These are phyloP conservation scores for Triplophysa siluroides DNA, from an alignment of 2,113 vertebrate genomes.

Conservation along the genomic window DNA sequence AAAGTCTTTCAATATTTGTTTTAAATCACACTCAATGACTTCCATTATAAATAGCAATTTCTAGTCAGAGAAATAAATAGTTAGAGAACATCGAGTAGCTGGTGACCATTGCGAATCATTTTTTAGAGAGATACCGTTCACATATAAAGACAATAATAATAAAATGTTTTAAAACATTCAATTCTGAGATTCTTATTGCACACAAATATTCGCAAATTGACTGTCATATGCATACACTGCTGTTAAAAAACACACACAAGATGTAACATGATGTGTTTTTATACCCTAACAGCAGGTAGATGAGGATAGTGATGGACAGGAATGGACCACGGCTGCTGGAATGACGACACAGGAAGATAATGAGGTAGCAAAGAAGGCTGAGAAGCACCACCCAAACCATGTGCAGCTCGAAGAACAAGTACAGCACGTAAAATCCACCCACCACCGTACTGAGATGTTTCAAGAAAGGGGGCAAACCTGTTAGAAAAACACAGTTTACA, in stretches of 20 bases:
- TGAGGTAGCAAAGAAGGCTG: slow-evolving; percentile 82
- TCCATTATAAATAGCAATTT: too few species aligned
- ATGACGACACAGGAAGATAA: slow-evolving; percentile 79
- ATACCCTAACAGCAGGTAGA: slow-evolving; percentile 87
- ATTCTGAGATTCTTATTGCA: not conserved
- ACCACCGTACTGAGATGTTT: slow-evolving; percentile 81
- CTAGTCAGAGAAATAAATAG: too few species aligned
- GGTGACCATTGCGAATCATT: too few species aligned
- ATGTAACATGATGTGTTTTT: not conserved
- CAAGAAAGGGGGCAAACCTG: slow-evolving; percentile 69
- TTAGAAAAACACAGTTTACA: not conserved
- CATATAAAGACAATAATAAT: too few species aligned
- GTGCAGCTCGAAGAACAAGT: slow-evolving; percentile 85
- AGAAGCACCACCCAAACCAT: slow-evolving; percentile 88
- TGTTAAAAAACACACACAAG: not conserved
- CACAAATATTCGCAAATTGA: not conserved
- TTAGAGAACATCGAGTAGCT: too few species aligned
- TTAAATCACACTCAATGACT: too few species aligned
- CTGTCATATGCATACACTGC: not conserved
- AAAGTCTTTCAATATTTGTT: too few species aligned
- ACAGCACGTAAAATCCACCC: slow-evolving; percentile 79
- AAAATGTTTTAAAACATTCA: too few species aligned
- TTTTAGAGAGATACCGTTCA: too few species aligned
- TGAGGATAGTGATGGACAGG: slow-evolving; percentile 82
- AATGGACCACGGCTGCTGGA: slow-evolving; percentile 80